These are phyloP conservation scores for Malthinus flaveolus DNA, from an alignment of 2,888 invertebrate species.

Conservation along the genomic window DNA sequence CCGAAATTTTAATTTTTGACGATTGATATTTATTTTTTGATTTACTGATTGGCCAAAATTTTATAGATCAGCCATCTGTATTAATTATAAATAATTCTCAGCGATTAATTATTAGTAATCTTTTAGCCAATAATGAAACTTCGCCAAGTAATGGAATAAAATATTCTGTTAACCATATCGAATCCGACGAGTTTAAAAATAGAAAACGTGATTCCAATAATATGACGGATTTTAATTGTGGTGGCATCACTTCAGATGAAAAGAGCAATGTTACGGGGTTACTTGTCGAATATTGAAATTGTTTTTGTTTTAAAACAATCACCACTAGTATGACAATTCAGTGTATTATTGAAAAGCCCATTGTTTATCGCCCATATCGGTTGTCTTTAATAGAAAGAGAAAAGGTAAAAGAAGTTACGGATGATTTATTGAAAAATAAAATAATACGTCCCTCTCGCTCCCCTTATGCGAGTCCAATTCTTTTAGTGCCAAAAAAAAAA, in stretches of 20 bases:
- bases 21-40: slow-evolving; percentile 8
- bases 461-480: slow-evolving; percentile 6
- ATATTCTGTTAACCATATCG: too few relatives aligned
- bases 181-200: too few relatives aligned
- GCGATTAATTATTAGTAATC: too few relatives aligned
- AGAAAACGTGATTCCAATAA: too few relatives aligned
- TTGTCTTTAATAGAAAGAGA: slow-evolving; percentile 3
- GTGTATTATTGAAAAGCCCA: slow-evolving; percentile 8
- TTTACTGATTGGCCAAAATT: slow-evolving; percentile 12
- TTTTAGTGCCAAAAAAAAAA: slow-evolving; percentile 9
- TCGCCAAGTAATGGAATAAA: too few relatives aligned
- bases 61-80: slow-evolving; percentile 8
- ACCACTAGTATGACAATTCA: slow-evolving; percentile 8
- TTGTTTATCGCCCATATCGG: slow-evolving; percentile 10
- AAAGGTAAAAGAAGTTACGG: background rate
- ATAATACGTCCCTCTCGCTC: slow-evolving; percentile 7
- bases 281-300: slow-evolving; percentile 16
- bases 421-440: slow-evolving; percentile 1
- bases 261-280: background rate
- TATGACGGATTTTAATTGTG: too few relatives aligned
- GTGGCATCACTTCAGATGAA: background rate
- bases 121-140: too few relatives aligned
- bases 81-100: too few relatives aligned
- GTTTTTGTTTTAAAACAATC: slow-evolving; percentile 16
- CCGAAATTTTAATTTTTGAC: slow-evolving; percentile 1